phyloP scores from a whole-genome alignment of 2,797 vertebrate species.

The Micropoecilia bifurca region DNA sequence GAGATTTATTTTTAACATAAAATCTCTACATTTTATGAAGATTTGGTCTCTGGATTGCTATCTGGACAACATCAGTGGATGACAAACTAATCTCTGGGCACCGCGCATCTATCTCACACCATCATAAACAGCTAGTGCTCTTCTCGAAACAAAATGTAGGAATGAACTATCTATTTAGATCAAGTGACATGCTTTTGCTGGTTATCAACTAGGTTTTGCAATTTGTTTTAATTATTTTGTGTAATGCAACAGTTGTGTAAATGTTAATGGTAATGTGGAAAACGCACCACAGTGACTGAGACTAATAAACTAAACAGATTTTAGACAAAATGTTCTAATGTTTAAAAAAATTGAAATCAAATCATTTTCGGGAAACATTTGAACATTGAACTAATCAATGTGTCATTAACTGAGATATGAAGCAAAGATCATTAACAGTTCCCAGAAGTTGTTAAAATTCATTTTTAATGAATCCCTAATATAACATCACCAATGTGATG shows the following conservation, averaged over 20 bases:
- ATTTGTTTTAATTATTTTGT: not conserved
- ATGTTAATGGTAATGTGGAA: not conserved
- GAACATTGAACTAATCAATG: not conserved
- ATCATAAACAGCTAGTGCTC: not conserved
- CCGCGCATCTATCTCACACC: not conserved
- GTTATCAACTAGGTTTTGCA: not conserved
- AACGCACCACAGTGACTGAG: not conserved
- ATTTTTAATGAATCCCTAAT: not conserved
- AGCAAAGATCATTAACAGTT: not conserved
- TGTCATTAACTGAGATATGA: not conserved
- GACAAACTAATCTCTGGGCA: not conserved
- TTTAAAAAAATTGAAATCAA: not conserved
- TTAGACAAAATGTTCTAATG: not conserved
- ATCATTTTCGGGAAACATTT: not conserved
- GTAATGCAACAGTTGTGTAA: not conserved
- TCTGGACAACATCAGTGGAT: not conserved
- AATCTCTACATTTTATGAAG: not conserved
- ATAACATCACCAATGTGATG: not conserved
- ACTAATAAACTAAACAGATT: not conserved
- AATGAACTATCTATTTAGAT: not conserved
- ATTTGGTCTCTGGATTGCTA: not conserved
- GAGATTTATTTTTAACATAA: not conserved
- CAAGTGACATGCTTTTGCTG: not conserved
- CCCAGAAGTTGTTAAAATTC: not conserved
- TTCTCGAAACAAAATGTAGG: not conserved